Evolutionary conservation across 2,888 invertebrate genomes (phyloP).

Genomic region (Eupithecia tripunctaria): DNA sequence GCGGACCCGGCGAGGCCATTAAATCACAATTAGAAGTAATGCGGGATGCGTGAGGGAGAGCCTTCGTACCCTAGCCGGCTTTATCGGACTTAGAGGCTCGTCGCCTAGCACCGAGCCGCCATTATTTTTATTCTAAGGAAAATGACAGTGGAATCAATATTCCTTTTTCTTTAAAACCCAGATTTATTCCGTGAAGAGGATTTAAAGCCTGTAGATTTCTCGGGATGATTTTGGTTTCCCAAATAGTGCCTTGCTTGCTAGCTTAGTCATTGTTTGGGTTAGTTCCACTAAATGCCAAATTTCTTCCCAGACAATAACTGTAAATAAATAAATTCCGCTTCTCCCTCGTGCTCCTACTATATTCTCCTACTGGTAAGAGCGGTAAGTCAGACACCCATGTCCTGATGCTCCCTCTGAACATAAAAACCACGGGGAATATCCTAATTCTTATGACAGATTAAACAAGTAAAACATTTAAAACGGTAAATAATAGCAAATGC

Average conservation of each 20-base stretch:
- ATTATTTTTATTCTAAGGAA: slow-evolving; percentile 46
- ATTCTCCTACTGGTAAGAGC: too few species aligned
- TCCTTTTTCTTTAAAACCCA: slow-evolving; percentile 31
- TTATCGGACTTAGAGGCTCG: slow-evolving; percentile 74
- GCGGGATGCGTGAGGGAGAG: slow-evolving; percentile 76
- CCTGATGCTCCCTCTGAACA: too few species aligned
- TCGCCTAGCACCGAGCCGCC: slow-evolving; percentile 68
- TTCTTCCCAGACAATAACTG: too few species aligned
- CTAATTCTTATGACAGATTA: too few species aligned
- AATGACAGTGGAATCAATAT: slow-evolving; percentile 25
- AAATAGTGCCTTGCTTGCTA: not conserved
- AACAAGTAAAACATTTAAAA: too few species aligned
- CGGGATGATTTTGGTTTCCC: not conserved
- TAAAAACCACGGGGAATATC: too few species aligned
- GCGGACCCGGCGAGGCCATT: slow-evolving; percentile 75
- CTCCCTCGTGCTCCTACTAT: too few species aligned
- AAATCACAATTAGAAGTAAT: slow-evolving; percentile 84
- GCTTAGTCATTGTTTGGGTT: not conserved
- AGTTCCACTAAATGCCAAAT: too few species aligned
- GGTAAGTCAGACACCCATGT: too few species aligned
- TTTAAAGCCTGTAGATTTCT: not conserved
- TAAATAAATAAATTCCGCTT: too few species aligned
- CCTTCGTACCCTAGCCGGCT: slow-evolving; percentile 72
- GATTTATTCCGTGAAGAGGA: not conserved
- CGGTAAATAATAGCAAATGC: too few species aligned